Conservation (phyloP, 2,113 vertebrate genomes). For the Hemibagrus wyckioides region DNA sequence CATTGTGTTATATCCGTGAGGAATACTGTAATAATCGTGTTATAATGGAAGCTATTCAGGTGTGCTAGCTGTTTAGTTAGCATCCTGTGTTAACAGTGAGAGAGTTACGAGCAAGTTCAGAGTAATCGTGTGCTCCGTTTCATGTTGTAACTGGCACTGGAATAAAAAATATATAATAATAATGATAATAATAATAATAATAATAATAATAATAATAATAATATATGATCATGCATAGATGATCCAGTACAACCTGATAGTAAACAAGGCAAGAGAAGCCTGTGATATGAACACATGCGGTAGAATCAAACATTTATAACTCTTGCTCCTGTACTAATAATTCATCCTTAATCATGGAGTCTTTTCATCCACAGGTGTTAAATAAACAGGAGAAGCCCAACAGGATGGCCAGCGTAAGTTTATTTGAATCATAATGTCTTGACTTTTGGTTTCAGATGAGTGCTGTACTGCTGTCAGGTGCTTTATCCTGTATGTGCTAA, state of each 20-base stretch:
- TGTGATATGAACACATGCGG: background rate
- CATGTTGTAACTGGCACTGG: background rate
- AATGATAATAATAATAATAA: background rate
- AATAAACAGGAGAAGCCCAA: constrained; percentile 44
- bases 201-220: too few species aligned
- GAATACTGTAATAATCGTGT: background rate
- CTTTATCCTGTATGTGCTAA: background rate
- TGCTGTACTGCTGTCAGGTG: background rate
- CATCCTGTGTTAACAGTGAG: background rate
- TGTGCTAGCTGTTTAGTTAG: background rate
- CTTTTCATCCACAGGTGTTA: constrained; percentile 43
- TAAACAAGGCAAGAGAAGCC: background rate
- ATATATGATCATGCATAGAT: background rate
- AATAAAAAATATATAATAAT: too few species aligned
- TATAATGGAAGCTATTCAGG: background rate
- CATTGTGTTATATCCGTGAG: background rate
- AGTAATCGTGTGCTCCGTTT: background rate
- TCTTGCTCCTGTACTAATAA: too few species aligned
- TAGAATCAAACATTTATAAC: background rate
- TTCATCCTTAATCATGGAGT: background rate
- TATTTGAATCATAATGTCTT: background rate
- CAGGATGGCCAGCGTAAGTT: constrained; percentile 70
- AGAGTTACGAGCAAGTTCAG: background rate
- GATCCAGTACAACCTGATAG: background rate
- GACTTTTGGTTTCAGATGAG: too few species aligned